A percentile compares a stretch with the other conserved stretches of the same genome.
Conservation (phyloP, 2,888 invertebrate genomes). For the Pasiphila rectangulata region DNA sequence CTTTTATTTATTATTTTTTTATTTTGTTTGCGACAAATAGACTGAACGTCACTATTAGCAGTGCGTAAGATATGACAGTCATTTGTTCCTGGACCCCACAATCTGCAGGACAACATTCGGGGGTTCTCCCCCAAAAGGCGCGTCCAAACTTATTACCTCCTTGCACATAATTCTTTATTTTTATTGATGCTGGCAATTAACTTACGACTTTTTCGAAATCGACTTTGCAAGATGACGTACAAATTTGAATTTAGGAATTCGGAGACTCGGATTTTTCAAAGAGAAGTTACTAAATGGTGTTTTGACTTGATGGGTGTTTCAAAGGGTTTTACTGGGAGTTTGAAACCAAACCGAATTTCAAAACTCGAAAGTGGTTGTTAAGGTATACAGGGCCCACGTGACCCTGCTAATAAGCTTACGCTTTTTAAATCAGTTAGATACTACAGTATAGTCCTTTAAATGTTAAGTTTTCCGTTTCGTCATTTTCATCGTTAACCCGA, state of each 20-base stretch:
- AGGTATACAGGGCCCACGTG: too few species aligned
- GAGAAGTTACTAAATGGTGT: slow-evolving; percentile 7
- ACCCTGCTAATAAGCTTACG: too few species aligned
- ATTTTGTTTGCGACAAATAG: slow-evolving; percentile 1
- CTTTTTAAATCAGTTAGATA: too few species aligned
- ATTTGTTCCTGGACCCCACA: slow-evolving; percentile 35
- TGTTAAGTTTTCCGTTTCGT: too few species aligned
- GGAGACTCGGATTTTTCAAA: slow-evolving; percentile 11
- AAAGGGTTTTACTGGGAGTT: slow-evolving; percentile 10
- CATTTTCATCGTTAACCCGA: too few species aligned
- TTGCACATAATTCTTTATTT: slow-evolving; percentile 56
- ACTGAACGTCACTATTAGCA: slow-evolving; percentile 8
- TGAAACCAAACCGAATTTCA: too few species aligned
- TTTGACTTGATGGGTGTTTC: slow-evolving; percentile 8
- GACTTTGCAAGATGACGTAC: slow-evolving; percentile 30
- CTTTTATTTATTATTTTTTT: background rate
- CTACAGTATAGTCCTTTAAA: too few species aligned
- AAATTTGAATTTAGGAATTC: slow-evolving; percentile 25
- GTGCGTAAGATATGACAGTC: slow-evolving; percentile 21
- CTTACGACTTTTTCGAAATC: slow-evolving; percentile 41
- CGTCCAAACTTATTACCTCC: slow-evolving; percentile 33
- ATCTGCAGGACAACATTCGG: slow-evolving; percentile 43
- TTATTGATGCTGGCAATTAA: slow-evolving; percentile 62
- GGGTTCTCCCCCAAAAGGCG: slow-evolving; percentile 45
- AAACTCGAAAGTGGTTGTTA: too few species aligned